Evolutionary conservation across 2,113 vertebrate genomes (phyloP).

Genomic region (Psephotus haematonotus): DNA sequence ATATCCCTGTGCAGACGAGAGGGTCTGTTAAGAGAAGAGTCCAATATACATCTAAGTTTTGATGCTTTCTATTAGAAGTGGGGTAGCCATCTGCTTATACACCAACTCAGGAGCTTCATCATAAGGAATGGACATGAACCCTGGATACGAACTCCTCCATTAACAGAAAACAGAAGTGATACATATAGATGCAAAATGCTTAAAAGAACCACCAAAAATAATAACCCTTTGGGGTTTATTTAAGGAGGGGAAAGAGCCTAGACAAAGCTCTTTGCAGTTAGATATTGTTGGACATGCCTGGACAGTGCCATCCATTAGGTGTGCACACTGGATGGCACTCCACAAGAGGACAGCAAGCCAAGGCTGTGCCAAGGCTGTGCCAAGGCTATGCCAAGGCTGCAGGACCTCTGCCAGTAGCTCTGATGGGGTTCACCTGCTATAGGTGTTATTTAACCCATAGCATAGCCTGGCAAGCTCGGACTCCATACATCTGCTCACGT

Average conservation of each 20-base stretch:
- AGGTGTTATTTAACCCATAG: neutral
- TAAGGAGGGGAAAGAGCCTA: neutral
- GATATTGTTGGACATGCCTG: neutral
- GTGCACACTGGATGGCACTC: neutral
- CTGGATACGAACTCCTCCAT: fast-evolving
- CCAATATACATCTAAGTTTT: neutral
- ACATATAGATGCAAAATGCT: neutral
- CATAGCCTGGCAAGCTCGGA: neutral
- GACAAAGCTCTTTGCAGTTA: neutral
- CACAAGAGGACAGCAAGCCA: fast-evolving
- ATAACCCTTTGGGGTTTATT: neutral
- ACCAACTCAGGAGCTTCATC: neutral
- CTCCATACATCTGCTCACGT: fast-evolving
- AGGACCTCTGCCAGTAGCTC: neutral
- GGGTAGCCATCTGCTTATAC: neutral
- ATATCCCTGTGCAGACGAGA: neutral
- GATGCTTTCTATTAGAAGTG: neutral
- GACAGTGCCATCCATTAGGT: neutral
- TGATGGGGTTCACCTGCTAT: neutral
- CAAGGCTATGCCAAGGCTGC: neutral
- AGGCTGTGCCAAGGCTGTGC: neutral
- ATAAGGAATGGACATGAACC: fast-evolving
- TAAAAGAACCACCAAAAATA: neutral
- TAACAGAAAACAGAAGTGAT: neutral
- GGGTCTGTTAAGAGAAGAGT: neutral